phyloP scores from a whole-genome alignment of 1,140 invertebrate species.

The Himalopsyche phryganea region DNA sequence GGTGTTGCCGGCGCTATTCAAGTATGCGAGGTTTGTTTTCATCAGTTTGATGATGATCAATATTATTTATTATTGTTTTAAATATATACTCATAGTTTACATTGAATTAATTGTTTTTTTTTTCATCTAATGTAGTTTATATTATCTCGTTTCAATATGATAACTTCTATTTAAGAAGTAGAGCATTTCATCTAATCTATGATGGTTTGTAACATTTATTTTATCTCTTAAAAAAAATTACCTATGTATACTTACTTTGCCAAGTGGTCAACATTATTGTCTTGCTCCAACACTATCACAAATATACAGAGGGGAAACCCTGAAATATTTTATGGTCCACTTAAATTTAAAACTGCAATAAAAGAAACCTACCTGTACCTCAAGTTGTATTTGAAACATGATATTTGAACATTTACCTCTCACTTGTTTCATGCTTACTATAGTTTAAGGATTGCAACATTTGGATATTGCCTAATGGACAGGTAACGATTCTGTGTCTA shows the following conservation, averaged over 20 bases:
- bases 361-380: background rate
- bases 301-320: too few relatives aligned
- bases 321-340: background rate
- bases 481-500: background rate
- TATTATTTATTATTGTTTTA: background rate
- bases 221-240: too few relatives aligned
- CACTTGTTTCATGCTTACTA: slow-evolving; percentile 12
- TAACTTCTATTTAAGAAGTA: too few relatives aligned
- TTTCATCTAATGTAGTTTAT: background rate
- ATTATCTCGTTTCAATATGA: too few relatives aligned
- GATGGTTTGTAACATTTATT: too few relatives aligned
- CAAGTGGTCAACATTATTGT: background rate
- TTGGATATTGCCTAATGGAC: slow-evolving; percentile 1
- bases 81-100: background rate
- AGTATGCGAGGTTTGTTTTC: slow-evolving; percentile 19
- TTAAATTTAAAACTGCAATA: background rate
- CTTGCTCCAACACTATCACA: background rate
- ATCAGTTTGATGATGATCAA: too few relatives aligned
- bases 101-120: background rate
- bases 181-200: too few relatives aligned
- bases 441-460: slow-evolving; percentile 10
- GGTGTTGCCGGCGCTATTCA: slow-evolving; percentile 5
- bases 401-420: background rate
- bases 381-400: background rate
- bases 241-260: background rate